Percentiles rank a stretch among this genome's conserved stretches.
These are phyloP conservation scores for Prorops nasuta DNA, from an alignment of 1,140 invertebrate species.

Conservation along the genomic window DNA sequence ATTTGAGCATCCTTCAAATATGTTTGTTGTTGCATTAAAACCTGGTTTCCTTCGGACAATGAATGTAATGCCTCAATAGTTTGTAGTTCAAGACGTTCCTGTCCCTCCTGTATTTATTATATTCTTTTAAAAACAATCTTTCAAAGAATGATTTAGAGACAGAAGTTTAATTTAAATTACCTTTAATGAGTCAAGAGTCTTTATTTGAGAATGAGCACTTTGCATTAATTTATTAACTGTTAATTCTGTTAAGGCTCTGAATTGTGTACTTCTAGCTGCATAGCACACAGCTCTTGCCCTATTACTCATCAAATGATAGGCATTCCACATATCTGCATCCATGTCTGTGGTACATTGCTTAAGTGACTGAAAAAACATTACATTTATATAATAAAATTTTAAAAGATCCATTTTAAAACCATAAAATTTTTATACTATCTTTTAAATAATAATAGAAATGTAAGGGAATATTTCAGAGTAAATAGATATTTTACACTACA, in stretches of 20 bases:
- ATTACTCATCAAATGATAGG: constrained; percentile 70
- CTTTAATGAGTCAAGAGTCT: constrained; percentile 46
- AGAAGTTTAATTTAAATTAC: constrained; percentile 24
- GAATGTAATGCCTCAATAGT: constrained; percentile 57
- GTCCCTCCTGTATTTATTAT: constrained; percentile 51
- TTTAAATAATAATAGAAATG: background rate
- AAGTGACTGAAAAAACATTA: constrained; percentile 49
- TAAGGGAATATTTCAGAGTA: background rate
- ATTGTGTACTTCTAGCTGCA: constrained; percentile 64
- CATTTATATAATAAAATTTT: background rate
- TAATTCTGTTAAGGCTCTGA: constrained; percentile 66
- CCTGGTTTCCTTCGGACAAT: constrained; percentile 56
- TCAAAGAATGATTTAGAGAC: too few species aligned
- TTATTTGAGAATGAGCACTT: constrained; percentile 53
- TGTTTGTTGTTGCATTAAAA: constrained; percentile 59
- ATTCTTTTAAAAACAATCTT: too few species aligned
- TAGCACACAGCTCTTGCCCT: constrained; percentile 70
- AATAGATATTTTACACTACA: too few species aligned
- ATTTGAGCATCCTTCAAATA: constrained; percentile 57
- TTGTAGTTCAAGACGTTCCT: constrained; percentile 57
- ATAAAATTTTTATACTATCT: background rate
- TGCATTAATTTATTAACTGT: constrained; percentile 67
- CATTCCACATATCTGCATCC: constrained; percentile 70
- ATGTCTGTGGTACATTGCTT: constrained; percentile 66
- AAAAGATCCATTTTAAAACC: background rate